Evolutionary conservation across 2,797 vertebrate genomes (phyloP).

Genomic region (Labeo calbasu): DNA sequence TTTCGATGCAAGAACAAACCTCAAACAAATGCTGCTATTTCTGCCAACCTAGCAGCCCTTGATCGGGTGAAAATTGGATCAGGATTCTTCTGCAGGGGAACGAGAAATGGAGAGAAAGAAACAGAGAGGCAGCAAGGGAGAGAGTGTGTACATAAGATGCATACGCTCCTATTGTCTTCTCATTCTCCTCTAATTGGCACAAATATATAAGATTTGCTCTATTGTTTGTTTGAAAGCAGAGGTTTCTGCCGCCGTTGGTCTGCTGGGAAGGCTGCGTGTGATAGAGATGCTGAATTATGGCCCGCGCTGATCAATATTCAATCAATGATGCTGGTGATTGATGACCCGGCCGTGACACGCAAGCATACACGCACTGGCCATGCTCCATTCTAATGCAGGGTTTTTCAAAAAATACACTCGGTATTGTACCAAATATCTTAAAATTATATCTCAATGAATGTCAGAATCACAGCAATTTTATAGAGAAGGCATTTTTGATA

Average conservation of each 20-base stretch:
- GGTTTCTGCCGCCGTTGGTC: conserved; percentile 24
- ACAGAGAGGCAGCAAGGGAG: conserved; percentile 13
- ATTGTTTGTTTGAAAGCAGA: conserved; percentile 35
- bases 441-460: neutral
- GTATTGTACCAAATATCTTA: neutral
- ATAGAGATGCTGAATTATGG: conserved; percentile 39
- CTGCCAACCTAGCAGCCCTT: conserved; percentile 54
- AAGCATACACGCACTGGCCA: conserved; percentile 1
- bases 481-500: neutral
- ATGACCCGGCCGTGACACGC: conserved; percentile 36
- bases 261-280: conserved; percentile 28
- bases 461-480: neutral
- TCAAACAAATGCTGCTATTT: conserved; percentile 59
- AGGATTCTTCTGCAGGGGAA: conserved; percentile 55
- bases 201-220: neutral
- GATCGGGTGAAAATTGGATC: conserved; percentile 59
- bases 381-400: conserved; percentile 1
- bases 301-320: conserved; percentile 49
- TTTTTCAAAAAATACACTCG: neutral
- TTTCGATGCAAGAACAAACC: conserved; percentile 60
- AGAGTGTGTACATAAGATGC: neutral
- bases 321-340: conserved; percentile 52
- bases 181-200: conserved; percentile 46
- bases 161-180: conserved; percentile 18
- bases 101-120: conserved; percentile 24